phyloP scores from a whole-genome alignment of 2,888 invertebrate genomes.

The Pemphredon lugubris region DNA sequence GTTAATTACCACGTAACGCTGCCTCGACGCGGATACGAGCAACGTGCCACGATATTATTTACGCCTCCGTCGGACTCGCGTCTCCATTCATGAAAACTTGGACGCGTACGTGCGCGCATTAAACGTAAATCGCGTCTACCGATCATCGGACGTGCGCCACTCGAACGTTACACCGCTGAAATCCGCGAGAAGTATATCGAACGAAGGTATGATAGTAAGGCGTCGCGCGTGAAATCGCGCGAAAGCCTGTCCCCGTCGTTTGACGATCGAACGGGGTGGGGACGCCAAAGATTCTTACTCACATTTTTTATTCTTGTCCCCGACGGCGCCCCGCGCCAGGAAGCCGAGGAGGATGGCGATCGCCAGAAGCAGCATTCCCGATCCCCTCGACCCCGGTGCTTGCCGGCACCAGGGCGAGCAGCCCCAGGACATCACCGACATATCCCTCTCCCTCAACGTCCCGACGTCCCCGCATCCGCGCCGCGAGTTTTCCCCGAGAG shows the following conservation, averaged over 20 bases:
- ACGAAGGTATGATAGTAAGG: too few relatives aligned
- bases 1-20: constrained; percentile 34
- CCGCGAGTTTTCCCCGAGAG: neutral
- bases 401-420: constrained; percentile 51
- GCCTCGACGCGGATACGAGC: neutral
- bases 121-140: too few relatives aligned
- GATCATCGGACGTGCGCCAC: too few relatives aligned
- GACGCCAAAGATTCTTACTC: constrained; percentile 54
- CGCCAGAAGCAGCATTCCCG: constrained; percentile 37
- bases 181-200: too few relatives aligned
- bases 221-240: too few relatives aligned
- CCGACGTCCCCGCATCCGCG: constrained; percentile 49
- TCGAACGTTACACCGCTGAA: too few relatives aligned
- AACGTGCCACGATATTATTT: neutral
- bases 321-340: constrained; percentile 63
- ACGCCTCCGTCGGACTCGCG: too few relatives aligned
- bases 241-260: too few relatives aligned
- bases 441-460: constrained; percentile 57
- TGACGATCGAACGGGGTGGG: neutral
- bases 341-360: constrained; percentile 46
- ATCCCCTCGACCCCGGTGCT: constrained; percentile 45
- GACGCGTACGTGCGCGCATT: too few relatives aligned
- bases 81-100: too few relatives aligned
- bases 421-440: constrained; percentile 67
- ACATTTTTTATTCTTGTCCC: constrained; percentile 75